Conservation (phyloP, 1,140 invertebrate species). For the Caenorhabditis brenneri region DNA sequence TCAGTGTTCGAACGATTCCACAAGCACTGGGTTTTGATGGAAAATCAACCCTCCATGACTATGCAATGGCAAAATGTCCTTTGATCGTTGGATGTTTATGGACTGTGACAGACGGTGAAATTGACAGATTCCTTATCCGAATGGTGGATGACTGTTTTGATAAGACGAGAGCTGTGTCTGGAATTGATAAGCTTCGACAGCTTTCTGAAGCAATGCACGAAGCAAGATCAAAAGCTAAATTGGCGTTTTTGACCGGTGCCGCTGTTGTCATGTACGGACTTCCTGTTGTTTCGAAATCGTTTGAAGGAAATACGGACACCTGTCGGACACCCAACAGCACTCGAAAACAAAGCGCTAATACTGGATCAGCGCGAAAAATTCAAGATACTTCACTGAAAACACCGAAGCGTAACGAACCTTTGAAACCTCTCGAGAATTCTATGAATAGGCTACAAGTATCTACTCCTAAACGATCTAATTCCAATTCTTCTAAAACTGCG, state of each 20-base stretch:
- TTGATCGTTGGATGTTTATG: slow-evolving; percentile 66
- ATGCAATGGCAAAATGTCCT: slow-evolving; percentile 61
- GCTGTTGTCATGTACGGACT: slow-evolving; percentile 66
- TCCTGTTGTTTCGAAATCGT: slow-evolving; percentile 47
- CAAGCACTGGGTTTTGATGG: slow-evolving; percentile 63
- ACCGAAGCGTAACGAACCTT: not conserved
- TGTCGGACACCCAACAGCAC: not conserved
- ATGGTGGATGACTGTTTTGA: slow-evolving; percentile 44
- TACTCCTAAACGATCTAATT: too few relatives aligned
- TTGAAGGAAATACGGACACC: too few relatives aligned
- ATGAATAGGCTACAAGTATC: too few relatives aligned
- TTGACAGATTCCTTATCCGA: slow-evolving; percentile 60
- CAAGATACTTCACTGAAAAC: not conserved
- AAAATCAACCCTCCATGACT: slow-evolving; percentile 61
- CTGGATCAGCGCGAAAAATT: not conserved
- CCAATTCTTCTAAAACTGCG: too few relatives aligned
- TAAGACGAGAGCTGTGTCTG: not conserved
- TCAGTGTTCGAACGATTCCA: slow-evolving; percentile 59
- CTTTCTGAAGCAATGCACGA: slow-evolving; percentile 60
- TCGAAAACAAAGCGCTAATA: not conserved
- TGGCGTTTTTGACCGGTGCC: slow-evolving; percentile 62
- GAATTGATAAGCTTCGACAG: slow-evolving; percentile 52
- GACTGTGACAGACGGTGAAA: slow-evolving; percentile 68
- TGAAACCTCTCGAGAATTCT: too few relatives aligned
- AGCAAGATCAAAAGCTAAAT: slow-evolving; percentile 58